Conservation (phyloP, 2,113 vertebrate species). For the Alectura lathami region DNA sequence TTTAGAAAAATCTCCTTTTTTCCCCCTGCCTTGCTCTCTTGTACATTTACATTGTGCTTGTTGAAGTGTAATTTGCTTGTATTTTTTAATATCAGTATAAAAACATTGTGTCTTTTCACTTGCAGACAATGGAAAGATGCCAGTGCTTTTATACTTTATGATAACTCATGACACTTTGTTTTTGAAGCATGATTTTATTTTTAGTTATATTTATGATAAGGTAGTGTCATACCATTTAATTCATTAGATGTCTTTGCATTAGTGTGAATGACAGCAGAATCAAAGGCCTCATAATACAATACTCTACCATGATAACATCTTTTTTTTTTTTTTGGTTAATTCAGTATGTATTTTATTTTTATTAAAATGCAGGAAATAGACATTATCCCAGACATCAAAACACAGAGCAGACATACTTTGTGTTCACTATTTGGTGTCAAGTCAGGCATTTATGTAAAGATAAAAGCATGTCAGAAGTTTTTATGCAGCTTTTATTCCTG, state of each 20-base stretch:
- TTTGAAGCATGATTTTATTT: neutral
- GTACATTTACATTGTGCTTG: neutral
- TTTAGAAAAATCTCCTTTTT: neutral
- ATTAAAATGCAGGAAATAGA: neutral
- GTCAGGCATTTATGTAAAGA: neutral
- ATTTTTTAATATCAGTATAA: neutral
- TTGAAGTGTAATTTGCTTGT: neutral
- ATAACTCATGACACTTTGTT: neutral
- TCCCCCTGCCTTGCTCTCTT: rapidly evolving
- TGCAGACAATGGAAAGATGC: neutral
- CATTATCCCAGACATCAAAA: neutral
- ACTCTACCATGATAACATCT: neutral
- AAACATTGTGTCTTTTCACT: neutral
- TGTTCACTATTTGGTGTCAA: neutral
- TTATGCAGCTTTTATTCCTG: neutral
- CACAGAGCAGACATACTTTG: neutral
- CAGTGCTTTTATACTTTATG: neutral
- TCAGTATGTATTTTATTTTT: neutral
- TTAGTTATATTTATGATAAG: neutral
- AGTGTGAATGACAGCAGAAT: neutral
- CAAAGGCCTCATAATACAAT: neutral
- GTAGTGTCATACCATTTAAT: neutral
- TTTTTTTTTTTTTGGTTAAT: neutral
- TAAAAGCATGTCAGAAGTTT: neutral
- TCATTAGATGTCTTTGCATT: neutral